Percentiles rank a stretch among this genome's conserved stretches.
These are phyloP conservation scores for Oncorhynchus gorbuscha DNA, from an alignment of 2,113 vertebrate genomes.

Conservation along the genomic window DNA sequence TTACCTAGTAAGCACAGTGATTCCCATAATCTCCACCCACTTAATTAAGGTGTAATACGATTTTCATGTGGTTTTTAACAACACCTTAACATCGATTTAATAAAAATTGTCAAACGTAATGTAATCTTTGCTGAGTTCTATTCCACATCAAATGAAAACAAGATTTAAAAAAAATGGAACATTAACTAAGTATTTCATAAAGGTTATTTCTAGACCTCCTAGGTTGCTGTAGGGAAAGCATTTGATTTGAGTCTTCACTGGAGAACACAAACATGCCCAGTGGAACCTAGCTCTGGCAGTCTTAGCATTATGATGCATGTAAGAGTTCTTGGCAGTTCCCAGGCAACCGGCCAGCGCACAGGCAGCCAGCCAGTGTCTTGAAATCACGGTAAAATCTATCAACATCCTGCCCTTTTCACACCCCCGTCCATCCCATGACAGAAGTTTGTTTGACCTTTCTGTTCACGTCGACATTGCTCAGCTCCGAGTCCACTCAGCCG, in stretches of 20 bases:
- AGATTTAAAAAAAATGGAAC: not conserved
- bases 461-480: conserved; percentile 18
- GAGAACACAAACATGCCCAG: not conserved
- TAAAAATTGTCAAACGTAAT: too few relatives aligned
- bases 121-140: too few relatives aligned
- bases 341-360: not conserved
- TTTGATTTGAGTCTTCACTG: not conserved
- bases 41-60: too few relatives aligned
- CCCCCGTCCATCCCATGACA: conserved; percentile 35
- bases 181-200: not conserved
- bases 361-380: not conserved
- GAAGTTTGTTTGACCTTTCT: conserved; percentile 39
- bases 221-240: not conserved
- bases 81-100: too few relatives aligned
- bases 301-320: not conserved
- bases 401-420: conserved; percentile 12
- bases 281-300: not conserved
- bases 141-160: not conserved
- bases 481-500: conserved; percentile 27
- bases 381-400: conserved; percentile 12
- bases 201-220: not conserved
- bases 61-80: too few relatives aligned
- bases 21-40: too few relatives aligned
- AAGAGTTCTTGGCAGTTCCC: conserved; percentile 56
- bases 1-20: too few relatives aligned